Conservation (phyloP, 1,140 invertebrate species). For the Vanessa atalanta region DNA sequence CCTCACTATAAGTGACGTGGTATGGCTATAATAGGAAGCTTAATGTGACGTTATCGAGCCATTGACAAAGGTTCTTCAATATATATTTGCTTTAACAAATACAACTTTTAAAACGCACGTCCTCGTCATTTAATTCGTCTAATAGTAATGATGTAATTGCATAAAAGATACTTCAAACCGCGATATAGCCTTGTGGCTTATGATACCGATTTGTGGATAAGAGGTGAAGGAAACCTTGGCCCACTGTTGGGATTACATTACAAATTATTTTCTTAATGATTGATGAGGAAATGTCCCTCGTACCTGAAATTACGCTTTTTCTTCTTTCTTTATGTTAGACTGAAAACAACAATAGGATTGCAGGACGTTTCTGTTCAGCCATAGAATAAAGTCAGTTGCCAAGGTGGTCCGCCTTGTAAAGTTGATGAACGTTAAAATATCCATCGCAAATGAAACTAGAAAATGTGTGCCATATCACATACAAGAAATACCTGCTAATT, state of each 20-base stretch:
- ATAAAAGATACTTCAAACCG: conserved; percentile 30
- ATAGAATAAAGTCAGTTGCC: too few species aligned
- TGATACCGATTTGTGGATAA: conserved; percentile 35
- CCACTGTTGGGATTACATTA: conserved; percentile 22
- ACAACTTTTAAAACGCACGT: conserved; percentile 12
- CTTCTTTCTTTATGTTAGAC: too few species aligned
- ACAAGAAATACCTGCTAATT: neutral
- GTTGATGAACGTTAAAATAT: too few species aligned
- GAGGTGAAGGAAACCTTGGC: conserved; percentile 28
- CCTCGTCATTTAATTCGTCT: conserved; percentile 5
- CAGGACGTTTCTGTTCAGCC: too few species aligned
- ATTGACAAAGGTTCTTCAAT: neutral
- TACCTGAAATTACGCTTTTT: too few species aligned
- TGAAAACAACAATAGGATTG: too few species aligned
- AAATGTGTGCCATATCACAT: too few species aligned
- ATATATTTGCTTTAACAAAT: neutral
- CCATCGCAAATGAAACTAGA: too few species aligned
- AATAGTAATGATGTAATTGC: conserved; percentile 21
- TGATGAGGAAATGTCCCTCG: too few species aligned
- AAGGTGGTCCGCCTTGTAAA: too few species aligned
- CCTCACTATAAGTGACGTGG: too few species aligned
- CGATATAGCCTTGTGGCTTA: conserved; percentile 29
- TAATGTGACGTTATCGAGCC: neutral
- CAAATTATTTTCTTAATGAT: neutral
- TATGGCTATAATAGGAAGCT: neutral